Percentiles rank a stretch among this genome's conserved stretches.
phyloP scores from a whole-genome alignment of 2,888 invertebrate genomes.

The Trichogramma dendrolimi region DNA sequence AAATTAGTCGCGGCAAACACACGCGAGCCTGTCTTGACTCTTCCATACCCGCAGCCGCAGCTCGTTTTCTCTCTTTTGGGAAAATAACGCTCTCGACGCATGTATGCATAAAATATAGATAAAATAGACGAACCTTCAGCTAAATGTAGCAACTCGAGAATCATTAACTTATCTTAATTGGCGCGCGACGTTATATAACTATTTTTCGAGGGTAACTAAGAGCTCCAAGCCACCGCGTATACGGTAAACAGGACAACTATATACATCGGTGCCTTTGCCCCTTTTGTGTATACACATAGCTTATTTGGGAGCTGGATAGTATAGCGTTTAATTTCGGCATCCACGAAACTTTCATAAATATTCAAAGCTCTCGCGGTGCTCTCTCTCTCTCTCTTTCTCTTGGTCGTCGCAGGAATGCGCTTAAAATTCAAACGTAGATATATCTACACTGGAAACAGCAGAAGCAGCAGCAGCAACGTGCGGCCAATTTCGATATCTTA shows the following conservation, averaged over 20 bases:
- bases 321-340: too few relatives aligned
- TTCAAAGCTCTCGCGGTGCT: slow-evolving; percentile 4
- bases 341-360: slow-evolving; percentile 12
- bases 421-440: slow-evolving; percentile 12
- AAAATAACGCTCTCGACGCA: background rate
- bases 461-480: background rate
- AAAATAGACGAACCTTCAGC: too few relatives aligned
- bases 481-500: too few relatives aligned
- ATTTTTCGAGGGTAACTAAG: slow-evolving; percentile 5
- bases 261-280: too few relatives aligned
- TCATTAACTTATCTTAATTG: slow-evolving; percentile 19
- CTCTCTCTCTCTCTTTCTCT: background rate
- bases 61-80: background rate
- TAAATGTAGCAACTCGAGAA: slow-evolving; percentile 12
- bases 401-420: slow-evolving; percentile 1
- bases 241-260: too few relatives aligned
- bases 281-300: background rate
- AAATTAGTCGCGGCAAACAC: too few relatives aligned
- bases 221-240: background rate
- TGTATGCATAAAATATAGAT: too few relatives aligned
- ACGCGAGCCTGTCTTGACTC: too few relatives aligned
- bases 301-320: background rate
- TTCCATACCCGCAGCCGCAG: too few relatives aligned
- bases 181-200: background rate
- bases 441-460: background rate